phyloP scores from a whole-genome alignment of 2,113 vertebrate genomes.

The Tragelaphus strepsiceros region DNA sequence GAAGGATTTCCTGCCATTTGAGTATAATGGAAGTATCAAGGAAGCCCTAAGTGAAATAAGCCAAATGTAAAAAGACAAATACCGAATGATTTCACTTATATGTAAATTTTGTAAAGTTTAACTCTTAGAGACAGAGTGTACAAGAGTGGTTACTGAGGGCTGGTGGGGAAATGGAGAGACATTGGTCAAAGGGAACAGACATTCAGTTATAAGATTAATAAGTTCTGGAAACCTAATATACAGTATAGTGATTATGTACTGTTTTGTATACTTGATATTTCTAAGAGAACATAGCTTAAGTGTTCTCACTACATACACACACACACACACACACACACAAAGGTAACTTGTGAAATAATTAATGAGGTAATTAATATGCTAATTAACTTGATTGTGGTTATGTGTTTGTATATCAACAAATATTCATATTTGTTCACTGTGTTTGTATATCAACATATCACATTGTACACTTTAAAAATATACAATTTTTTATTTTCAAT shows the following conservation, averaged over 20 bases:
- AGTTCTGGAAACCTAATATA: not conserved
- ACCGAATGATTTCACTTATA: not conserved
- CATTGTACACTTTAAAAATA: not conserved
- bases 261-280: not conserved
- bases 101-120: not conserved
- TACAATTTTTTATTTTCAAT: not conserved
- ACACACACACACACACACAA: not conserved
- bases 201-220: not conserved
- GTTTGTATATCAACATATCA: not conserved
- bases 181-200: not conserved
- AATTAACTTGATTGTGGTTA: not conserved
- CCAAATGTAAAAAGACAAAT: not conserved
- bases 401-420: too few species aligned
- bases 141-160: not conserved
- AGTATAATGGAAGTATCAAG: not conserved
- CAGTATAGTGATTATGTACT: not conserved
- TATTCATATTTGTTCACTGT: too few species aligned
- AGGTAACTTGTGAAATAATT: not conserved
- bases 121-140: not conserved
- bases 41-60: not conserved
- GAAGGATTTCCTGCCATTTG: not conserved
- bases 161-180: not conserved
- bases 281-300: not conserved
- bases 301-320: not conserved
- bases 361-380: not conserved